Evolutionary conservation across 2,113 vertebrate species (phyloP), one percentile per base, ranked within the genome.

Genomic region (Pseudopipra pipra): DNA sequence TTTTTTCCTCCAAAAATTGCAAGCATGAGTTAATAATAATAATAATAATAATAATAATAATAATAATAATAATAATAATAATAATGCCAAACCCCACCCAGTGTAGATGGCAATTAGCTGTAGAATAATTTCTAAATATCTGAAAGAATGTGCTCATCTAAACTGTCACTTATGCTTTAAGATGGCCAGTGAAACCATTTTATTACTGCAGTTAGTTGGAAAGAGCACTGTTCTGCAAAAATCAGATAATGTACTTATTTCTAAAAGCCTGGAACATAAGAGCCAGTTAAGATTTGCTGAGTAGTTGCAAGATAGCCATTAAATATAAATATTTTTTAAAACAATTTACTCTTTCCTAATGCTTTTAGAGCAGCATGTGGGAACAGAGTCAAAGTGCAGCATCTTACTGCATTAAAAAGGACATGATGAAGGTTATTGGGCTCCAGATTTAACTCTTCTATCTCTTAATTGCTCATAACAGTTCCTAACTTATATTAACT

Each of bases 291-390:
- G 90, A 96, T 88, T 90, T 94, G 95, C 95, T 96, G 96, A 97
- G 93, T 95, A 88, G 75, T 67, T 96, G 79, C 92, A 95, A 90
- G 79, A 91, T 44, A 80, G 74, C 79, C 87, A 97, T 96, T 95
- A 97, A 96, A 96, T 96, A 96, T 93, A 95, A 96, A 95, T 94
- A 96, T 97, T 93, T 96, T 96, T 95, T 11, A 96, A 96, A 97
- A 88, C 95, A 95, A 92, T 94, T 91, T 92, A 71, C 85, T 95
- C 78, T 90, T 96, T 90, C 92, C 82, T 95, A 96, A 96, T 96
- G 95, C 95, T 97, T 94, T 97, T 96, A 96, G 85, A 86, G 76
- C 55, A 91, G 82, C 22, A 0, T 90, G 92, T 93, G 88, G 95
- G 82, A 96, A 81, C 67, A 80, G 72, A 74, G 68, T 59, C 56